Evolutionary conservation across 92 coral and sea anemone species (phyloP), one percentile per base, ranked within the genome.

Genomic region (Paramuricea clavata): DNA sequence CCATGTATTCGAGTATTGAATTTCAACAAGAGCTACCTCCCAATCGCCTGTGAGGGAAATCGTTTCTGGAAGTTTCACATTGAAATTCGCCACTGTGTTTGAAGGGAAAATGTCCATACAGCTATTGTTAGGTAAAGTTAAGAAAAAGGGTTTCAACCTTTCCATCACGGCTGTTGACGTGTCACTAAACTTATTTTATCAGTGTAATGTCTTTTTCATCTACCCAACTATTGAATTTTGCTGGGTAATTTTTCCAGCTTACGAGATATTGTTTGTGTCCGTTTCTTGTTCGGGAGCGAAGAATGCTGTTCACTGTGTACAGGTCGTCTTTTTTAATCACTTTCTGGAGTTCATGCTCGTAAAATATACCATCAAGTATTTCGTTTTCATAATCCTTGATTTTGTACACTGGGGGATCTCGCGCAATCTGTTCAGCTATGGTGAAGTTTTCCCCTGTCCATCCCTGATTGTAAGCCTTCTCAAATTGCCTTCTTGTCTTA

Each of bases 1-100:
- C 90, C 90, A 87, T 61, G 81, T 89, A 52, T 89, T 85, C 2
- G 92, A 81, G 59, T 89, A 89, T 17, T 85, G 86, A 27, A 89
- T 78, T 32, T 85, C 89, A 0, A 88, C 72, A n/a, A n/a, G n/a
- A n/a, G n/a, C n/a, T n/a, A n/a, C n/a, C n/a, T n/a, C n/a, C n/a
- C n/a, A n/a, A n/a, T 61, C 56, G 1, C 81, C 88, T 21, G 41
- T 44, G 26, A 83, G 57, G 0, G 16, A 43, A 36, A 88, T 83
- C 35, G 86, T 36, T 47, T 91, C 88, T 19, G 89, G 91, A 23
- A 82, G 82, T 35, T 73, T 61, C n/a, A n/a, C n/a, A n/a, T n/a
- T n/a, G n/a, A n/a, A n/a, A n/a, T n/a, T n/a, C n/a, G n/a, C n/a
- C n/a, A n/a, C n/a, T n/a, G n/a, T n/a, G n/a, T n/a, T n/a, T n/a